Evolutionary conservation across 1,140 invertebrate species (phyloP).

Genomic region (Sitobion miscanthi): DNA sequence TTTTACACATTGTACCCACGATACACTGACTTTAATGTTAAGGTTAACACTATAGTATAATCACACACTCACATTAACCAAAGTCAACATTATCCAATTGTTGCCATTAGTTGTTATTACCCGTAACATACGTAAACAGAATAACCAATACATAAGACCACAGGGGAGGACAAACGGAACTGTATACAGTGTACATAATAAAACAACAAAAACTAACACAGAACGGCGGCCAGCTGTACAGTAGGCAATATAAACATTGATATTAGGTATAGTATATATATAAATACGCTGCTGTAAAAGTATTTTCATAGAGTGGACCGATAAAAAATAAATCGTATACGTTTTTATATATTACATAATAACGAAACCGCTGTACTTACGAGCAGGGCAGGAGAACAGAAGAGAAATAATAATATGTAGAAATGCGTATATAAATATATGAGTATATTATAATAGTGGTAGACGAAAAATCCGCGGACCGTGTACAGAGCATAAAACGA

Average conservation of each 20-base stretch:
- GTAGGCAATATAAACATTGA: too few relatives aligned
- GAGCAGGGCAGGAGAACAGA: background rate
- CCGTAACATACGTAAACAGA: background rate
- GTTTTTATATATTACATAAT: background rate
- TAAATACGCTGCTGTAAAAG: background rate
- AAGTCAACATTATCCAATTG: background rate
- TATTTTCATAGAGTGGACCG: background rate
- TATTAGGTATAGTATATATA: too few relatives aligned
- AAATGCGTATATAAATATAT: background rate
- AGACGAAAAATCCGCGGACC: conserved; percentile 40
- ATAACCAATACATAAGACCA: background rate
- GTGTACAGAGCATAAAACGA: background rate
- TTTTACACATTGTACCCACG: background rate
- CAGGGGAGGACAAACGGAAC: too few relatives aligned
- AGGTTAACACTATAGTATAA: background rate
- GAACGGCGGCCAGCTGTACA: too few relatives aligned
- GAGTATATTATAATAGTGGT: background rate
- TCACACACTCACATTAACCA: background rate
- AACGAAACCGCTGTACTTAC: background rate
- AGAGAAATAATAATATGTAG: background rate
- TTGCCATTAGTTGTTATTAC: background rate
- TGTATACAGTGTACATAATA: too few relatives aligned
- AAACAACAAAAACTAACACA: too few relatives aligned
- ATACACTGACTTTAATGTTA: too few relatives aligned
- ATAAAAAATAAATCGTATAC: background rate